Evolutionary conservation across 1,140 invertebrate species (phyloP).

Genomic region (Drosophila bocki): DNA sequence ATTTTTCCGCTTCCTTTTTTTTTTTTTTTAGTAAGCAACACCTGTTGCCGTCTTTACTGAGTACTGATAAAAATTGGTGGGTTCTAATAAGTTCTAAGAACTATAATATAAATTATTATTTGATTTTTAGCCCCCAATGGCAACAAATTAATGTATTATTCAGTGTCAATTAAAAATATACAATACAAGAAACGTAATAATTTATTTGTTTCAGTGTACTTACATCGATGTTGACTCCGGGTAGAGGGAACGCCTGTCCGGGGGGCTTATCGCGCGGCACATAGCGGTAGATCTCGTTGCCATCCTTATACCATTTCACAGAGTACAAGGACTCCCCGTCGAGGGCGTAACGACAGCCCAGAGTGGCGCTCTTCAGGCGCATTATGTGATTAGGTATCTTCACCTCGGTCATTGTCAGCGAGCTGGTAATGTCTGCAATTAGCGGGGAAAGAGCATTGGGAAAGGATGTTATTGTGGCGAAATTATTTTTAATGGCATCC

Average conservation of each 20-base stretch:
- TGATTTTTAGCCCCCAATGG: background rate
- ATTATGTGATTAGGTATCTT: slow-evolving; percentile 90
- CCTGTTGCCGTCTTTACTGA: slow-evolving; percentile 42
- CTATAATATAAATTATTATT: background rate
- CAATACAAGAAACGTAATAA: background rate
- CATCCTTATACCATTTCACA: slow-evolving; percentile 95
- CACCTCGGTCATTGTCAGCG: slow-evolving; percentile 88
- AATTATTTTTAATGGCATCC: slow-evolving; percentile 61
- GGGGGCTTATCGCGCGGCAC: slow-evolving; percentile 90
- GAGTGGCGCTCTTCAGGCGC: slow-evolving; percentile 88
- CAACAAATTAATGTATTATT: background rate
- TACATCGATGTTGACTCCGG: slow-evolving; percentile 93
- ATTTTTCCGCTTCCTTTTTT: slow-evolving; percentile 46
- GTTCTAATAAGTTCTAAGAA: background rate
- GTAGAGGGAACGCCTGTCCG: slow-evolving; percentile 90
- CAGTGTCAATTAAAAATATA: too few relatives aligned
- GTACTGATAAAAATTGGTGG: background rate
- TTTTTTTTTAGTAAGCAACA: slow-evolving; percentile 26
- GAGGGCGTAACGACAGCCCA: slow-evolving; percentile 92
- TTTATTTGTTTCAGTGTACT: slow-evolving; percentile 84
- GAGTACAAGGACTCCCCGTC: slow-evolving; percentile 92
- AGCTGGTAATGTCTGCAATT: slow-evolving; percentile 85
- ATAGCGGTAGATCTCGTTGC: slow-evolving; percentile 94
- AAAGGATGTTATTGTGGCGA: slow-evolving; percentile 45
- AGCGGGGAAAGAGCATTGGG: slow-evolving; percentile 36